phyloP scores from a whole-genome alignment of 1,140 invertebrate species.

The Aphaenogaster floridana region DNA sequence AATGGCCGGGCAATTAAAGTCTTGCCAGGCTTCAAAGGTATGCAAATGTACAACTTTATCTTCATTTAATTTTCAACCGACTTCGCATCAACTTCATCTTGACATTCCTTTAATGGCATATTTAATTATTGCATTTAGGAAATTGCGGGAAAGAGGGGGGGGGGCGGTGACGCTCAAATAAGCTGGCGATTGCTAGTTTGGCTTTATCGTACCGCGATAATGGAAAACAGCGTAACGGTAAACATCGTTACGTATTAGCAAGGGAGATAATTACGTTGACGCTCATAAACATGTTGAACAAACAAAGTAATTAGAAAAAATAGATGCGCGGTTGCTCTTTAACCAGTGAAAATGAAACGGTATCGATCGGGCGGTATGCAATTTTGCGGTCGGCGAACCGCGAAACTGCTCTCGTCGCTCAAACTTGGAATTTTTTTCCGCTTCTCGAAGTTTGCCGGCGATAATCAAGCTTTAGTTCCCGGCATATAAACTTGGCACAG shows the following conservation, averaged over 20 bases:
- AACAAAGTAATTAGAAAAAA: slow-evolving; percentile 63
- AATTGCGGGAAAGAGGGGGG: not conserved
- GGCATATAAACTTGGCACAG: slow-evolving; percentile 44
- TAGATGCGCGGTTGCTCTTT: slow-evolving; percentile 17
- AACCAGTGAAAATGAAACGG: slow-evolving; percentile 47
- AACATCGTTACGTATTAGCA: slow-evolving; percentile 22
- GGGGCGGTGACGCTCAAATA: not conserved
- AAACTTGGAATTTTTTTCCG: slow-evolving; percentile 60
- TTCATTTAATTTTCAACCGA: slow-evolving; percentile 2
- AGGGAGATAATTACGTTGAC: slow-evolving; percentile 37
- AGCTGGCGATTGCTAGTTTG: slow-evolving; percentile 3
- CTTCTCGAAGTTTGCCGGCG: slow-evolving; percentile 42
- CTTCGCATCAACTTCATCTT: not conserved
- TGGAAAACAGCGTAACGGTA: slow-evolving; percentile 44
- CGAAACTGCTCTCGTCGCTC: slow-evolving; percentile 56
- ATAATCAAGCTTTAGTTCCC: slow-evolving; percentile 54
- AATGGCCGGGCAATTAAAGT: not conserved
- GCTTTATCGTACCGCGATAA: slow-evolving; percentile 5
- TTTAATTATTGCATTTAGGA: slow-evolving; percentile 24
- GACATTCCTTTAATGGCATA: not conserved
- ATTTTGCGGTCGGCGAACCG: slow-evolving; percentile 59
- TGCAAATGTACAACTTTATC: slow-evolving; percentile 12
- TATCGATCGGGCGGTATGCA: slow-evolving; percentile 47
- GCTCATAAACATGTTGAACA: slow-evolving; percentile 47
- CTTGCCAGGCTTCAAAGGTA: not conserved